These are phyloP conservation scores for Patagioenas fasciata DNA, from an alignment of 2,113 vertebrate species.

Conservation along the genomic window DNA sequence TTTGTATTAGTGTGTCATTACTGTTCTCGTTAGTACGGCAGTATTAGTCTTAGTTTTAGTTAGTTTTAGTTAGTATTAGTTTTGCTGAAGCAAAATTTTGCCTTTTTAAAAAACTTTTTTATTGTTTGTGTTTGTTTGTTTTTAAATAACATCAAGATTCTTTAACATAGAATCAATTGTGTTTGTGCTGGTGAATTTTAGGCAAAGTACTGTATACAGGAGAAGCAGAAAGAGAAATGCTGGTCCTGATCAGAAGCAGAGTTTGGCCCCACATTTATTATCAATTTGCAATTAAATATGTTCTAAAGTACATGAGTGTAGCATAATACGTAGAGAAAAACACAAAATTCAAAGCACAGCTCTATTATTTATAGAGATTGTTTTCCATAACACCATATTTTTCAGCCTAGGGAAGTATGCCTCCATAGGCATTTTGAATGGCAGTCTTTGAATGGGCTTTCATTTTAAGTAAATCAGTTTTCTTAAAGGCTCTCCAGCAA, in stretches of 20 bases:
- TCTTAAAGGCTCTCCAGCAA: not conserved
- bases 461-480: not conserved
- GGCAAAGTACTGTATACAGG: not conserved
- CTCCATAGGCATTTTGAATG: not conserved
- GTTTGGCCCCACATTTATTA: not conserved
- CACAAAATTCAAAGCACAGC: not conserved
- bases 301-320: not conserved
- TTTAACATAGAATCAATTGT: not conserved
- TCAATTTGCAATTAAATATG: not conserved
- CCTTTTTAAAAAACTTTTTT: not conserved
- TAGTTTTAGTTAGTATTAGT: no score
- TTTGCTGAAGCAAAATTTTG: not conserved
- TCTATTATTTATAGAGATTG: not conserved
- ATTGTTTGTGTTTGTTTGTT: not conserved
- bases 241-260: not conserved
- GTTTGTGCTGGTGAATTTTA: not conserved
- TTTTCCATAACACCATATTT: not conserved
- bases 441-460: not conserved
- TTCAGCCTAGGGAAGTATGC: not conserved
- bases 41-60: no score
- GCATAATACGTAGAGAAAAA: not conserved
- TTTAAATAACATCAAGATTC: not conserved
- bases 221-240: not conserved
- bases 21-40: not conserved
- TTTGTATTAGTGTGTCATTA: not conserved